Conservation (phyloP, 1,140 invertebrate genomes). For the Babylonia areolata region DNA sequence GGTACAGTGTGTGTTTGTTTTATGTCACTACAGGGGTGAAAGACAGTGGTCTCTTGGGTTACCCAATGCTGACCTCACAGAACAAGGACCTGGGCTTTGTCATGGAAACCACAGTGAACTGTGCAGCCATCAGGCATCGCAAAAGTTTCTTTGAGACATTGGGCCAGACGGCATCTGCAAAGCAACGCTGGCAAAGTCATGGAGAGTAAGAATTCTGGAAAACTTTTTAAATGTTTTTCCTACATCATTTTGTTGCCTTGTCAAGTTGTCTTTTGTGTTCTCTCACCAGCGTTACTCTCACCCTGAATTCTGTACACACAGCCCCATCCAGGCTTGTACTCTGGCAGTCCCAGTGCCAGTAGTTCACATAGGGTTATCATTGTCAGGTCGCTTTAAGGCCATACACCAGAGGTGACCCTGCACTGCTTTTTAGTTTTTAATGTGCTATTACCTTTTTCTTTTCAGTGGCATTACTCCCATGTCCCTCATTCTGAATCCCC, state of each 20-base stretch:
- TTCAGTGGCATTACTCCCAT: too few relatives aligned
- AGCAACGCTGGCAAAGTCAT: slow-evolving; percentile 32
- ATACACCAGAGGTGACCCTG: too few relatives aligned
- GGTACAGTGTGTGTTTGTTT: neutral
- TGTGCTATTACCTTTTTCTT: too few relatives aligned
- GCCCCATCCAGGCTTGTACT: too few relatives aligned
- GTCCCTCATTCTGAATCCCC: too few relatives aligned
- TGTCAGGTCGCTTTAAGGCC: too few relatives aligned
- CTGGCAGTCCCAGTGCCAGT: too few relatives aligned
- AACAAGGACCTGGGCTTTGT: slow-evolving; percentile 46
- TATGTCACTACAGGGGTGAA: slow-evolving; percentile 40
- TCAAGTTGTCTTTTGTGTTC: neutral
- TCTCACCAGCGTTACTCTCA: neutral
- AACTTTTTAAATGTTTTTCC: neutral
- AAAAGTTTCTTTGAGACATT: slow-evolving; percentile 46
- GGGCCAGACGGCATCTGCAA: slow-evolving; percentile 34
- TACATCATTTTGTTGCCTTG: neutral
- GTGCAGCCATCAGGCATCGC: slow-evolving; percentile 49
- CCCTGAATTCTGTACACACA: too few relatives aligned
- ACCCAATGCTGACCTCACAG: slow-evolving; percentile 48
- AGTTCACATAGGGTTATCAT: too few relatives aligned
- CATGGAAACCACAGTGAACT: slow-evolving; percentile 42
- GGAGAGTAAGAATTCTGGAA: slow-evolving; percentile 9
- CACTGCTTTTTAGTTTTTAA: too few relatives aligned
- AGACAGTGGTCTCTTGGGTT: slow-evolving; percentile 37